These are phyloP conservation scores for Dryas iulia DNA, from an alignment of 1,140 invertebrate genomes.

Conservation along the genomic window DNA sequence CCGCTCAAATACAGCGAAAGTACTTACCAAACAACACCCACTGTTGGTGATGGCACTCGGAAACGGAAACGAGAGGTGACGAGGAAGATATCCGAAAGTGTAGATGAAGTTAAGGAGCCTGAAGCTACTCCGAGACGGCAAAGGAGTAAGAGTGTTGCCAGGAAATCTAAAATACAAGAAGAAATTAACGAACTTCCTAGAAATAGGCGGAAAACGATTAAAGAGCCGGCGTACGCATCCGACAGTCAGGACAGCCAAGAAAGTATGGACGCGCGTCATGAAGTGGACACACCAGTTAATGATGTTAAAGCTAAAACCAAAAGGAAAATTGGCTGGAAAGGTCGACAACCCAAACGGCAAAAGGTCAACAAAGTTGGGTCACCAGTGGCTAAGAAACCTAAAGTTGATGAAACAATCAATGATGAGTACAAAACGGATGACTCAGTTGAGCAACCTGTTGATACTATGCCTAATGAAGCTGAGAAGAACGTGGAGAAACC, in stretches of 20 bases:
- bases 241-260: conserved; percentile 77
- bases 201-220: conserved; percentile 53
- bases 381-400: conserved; percentile 57
- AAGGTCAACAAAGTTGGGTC: conserved; percentile 48
- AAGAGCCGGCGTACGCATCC: conserved; percentile 56
- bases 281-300: conserved; percentile 40
- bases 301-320: conserved; percentile 64
- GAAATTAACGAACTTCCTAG: conserved; percentile 62
- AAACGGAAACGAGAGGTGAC: conserved; percentile 65
- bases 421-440: conserved; percentile 55
- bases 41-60: conserved; percentile 46
- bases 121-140: conserved; percentile 58
- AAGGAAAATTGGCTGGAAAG: conserved; percentile 65
- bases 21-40: conserved; percentile 75
- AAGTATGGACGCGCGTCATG: conserved; percentile 48
- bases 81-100: conserved; percentile 64
- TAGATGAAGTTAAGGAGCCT: conserved; percentile 49
- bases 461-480: conserved; percentile 36
- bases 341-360: conserved; percentile 51
- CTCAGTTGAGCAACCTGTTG: conserved; percentile 44
- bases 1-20: conserved; percentile 83
- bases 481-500: conserved; percentile 36
- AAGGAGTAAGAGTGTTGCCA: conserved; percentile 72
- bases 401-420: conserved; percentile 46
- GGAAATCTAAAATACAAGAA: conserved; percentile 63